phyloP scores from a whole-genome alignment of 2,888 invertebrate species.

The Danaus chrysippus region DNA sequence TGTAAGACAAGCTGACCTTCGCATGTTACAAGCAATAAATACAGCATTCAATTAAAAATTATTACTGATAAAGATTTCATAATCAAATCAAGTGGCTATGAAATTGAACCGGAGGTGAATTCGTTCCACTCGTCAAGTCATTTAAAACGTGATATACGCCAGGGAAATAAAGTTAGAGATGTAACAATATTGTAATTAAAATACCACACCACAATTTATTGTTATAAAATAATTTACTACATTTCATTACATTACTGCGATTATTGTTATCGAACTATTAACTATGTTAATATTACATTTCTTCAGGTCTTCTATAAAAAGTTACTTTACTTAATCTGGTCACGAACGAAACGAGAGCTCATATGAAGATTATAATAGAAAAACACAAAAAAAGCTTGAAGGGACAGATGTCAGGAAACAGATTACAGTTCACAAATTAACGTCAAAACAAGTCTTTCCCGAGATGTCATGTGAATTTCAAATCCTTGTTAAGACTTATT shows the following conservation, averaged over 20 bases:
- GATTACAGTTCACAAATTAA: constrained; percentile 15
- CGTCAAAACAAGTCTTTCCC: constrained; percentile 19
- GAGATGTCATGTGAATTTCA: constrained; percentile 42
- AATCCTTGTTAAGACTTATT: constrained; percentile 58
- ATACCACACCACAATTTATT: neutral
- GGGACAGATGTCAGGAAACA: neutral
- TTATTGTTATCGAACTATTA: too few species aligned
- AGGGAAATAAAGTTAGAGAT: constrained; percentile 3
- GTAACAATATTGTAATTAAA: neutral
- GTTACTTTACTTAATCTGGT: too few species aligned
- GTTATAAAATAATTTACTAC: too few species aligned
- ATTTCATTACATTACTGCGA: too few species aligned
- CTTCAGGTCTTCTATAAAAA: too few species aligned
- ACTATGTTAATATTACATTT: too few species aligned
- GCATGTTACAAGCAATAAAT: constrained; percentile 14
- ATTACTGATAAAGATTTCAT: constrained; percentile 22
- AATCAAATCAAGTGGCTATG: constrained; percentile 25
- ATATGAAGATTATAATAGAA: neutral
- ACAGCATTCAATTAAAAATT: constrained; percentile 22
- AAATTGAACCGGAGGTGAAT: constrained; percentile 66
- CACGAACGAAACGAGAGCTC: too few species aligned
- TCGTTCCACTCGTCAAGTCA: constrained; percentile 41
- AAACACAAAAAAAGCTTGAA: neutral
- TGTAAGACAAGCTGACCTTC: constrained; percentile 3
- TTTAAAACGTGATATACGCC: constrained; percentile 17